Evolutionary conservation across 2,113 vertebrate genomes (phyloP), one percentile per base, ranked within the genome.

Genomic region (Microcebus jonahi): DNA sequence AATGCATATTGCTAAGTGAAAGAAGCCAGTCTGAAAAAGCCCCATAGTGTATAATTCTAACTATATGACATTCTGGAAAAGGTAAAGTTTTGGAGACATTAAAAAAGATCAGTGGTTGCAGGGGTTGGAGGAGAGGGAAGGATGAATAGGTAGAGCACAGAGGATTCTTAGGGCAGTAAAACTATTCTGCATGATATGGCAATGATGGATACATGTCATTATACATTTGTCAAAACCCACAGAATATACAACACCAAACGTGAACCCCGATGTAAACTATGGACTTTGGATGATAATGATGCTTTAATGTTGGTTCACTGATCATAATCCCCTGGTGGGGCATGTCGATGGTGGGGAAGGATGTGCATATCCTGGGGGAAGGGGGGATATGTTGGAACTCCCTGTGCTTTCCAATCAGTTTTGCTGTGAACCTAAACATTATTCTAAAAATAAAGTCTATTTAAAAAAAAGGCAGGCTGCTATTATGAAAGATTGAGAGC

Each of bases 1-100:
- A 76, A 45, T 36, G 59, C 3, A 20, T 76, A 63, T 61, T 61
- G 57, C 20, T 21, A 87, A 63, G 42, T 75, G 63, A 93, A 93
- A 95, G 87, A 84, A 95, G 59, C 57, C 82, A 77, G 29, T 91
- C 55, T 86, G 61, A 65, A 90, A 93, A 93, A 65, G 18, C 55
- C 31, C 42, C 10, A 27, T n/a, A 45, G 23, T 61, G 39, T 31
- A 67, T 75, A 11, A 94, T 57, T 68, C 42, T 36, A 95, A 70
- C 7, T 70, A n/a, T 36, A 65, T 12, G 81, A 65, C 14, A 85
- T 75, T 92, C 36, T 90, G 21, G 67, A 76, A 95, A 87, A 90
- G 61, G 63, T 18, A 59, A 65, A 95, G 71, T 53, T 83, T 55
- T 36, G 48, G 75, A 81, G 67, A 61, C 29, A 90, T 59, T 77